phyloP scores from a whole-genome alignment of 2,113 vertebrate genomes.

The Seriola aureovittata region DNA sequence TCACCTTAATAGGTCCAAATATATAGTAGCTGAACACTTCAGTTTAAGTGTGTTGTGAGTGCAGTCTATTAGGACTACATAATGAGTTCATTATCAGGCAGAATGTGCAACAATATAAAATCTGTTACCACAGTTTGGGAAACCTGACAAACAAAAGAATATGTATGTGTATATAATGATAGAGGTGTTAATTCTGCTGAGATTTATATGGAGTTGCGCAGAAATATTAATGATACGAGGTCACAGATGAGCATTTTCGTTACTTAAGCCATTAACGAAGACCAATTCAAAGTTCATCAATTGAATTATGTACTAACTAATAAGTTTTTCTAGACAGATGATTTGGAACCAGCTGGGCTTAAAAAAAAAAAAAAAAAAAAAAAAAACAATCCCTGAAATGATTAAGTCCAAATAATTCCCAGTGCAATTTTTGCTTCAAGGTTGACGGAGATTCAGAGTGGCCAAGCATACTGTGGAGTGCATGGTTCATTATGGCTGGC shows the following conservation, averaged over 20 bases:
- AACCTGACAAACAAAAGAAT: no score
- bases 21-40: slow-evolving; percentile 9
- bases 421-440: neutral
- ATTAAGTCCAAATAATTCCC: slow-evolving; percentile 55
- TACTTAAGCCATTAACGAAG: neutral
- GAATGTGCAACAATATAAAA: no score
- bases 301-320: slow-evolving; percentile 21
- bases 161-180: no score
- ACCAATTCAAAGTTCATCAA: slow-evolving; percentile 11
- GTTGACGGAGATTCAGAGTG: slow-evolving; percentile 24
- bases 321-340: slow-evolving; percentile 22
- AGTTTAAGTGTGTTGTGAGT: slow-evolving; percentile 28
- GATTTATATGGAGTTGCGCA: neutral
- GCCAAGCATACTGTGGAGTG: slow-evolving; percentile 14
- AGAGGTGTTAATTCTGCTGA: neutral
- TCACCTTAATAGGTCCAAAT: slow-evolving; percentile 25
- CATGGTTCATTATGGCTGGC: slow-evolving; percentile 54
- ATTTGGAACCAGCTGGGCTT: slow-evolving; percentile 25
- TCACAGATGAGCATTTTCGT: neutral
- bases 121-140: no score
- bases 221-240: neutral
- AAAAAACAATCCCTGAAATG: slow-evolving; percentile 36
- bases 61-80: neutral
- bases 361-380: no score
- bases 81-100: no score